phyloP scores from a whole-genome alignment of 2,113 vertebrate genomes.

The Numenius arquata region DNA sequence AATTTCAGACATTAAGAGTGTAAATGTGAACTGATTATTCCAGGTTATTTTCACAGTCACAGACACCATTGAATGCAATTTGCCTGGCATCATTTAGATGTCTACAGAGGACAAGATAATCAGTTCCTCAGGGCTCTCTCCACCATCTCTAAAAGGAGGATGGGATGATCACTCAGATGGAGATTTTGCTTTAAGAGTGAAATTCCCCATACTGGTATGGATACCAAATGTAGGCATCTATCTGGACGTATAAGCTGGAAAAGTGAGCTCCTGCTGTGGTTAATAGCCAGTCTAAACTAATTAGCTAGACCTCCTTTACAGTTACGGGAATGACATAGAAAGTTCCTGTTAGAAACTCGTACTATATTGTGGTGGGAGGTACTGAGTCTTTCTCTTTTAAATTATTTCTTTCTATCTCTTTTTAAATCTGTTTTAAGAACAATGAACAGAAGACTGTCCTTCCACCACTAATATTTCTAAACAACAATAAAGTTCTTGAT shows the following conservation, averaged over 20 bases:
- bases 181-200: background rate
- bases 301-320: background rate
- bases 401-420: background rate
- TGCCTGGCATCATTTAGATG: background rate
- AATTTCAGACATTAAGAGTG: background rate
- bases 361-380: background rate
- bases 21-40: background rate
- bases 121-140: background rate
- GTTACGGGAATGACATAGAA: background rate
- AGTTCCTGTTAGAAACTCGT: background rate
- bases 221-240: background rate
- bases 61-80: background rate
- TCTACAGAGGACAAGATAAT: background rate
- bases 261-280: background rate
- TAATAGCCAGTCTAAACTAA: background rate
- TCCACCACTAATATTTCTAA: background rate
- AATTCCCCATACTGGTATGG: background rate
- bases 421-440: too few relatives aligned
- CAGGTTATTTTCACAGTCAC: background rate
- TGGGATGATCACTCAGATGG: background rate
- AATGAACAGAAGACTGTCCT: background rate
- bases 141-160: background rate
- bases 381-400: background rate
- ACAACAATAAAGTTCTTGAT: background rate
- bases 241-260: background rate